These are phyloP conservation scores for Mesorhabditis spiculigera DNA, from an alignment of 2,888 invertebrate genomes.

Conservation along the genomic window DNA sequence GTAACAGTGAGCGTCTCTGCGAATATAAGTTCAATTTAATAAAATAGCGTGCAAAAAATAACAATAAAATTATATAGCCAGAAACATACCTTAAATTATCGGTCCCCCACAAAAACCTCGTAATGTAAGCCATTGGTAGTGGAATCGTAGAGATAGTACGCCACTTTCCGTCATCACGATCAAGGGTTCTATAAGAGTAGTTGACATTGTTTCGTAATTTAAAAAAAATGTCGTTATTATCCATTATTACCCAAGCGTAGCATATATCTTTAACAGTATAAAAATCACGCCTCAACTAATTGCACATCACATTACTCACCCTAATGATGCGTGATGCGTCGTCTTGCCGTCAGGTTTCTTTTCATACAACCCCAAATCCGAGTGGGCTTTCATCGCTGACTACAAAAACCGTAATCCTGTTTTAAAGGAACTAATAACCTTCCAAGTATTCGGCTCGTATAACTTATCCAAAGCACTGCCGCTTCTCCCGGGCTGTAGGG, in stretches of 20 bases:
- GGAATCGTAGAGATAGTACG: slow-evolving; percentile 66
- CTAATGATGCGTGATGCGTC: not conserved
- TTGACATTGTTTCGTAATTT: no score
- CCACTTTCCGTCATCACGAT: slow-evolving; percentile 38
- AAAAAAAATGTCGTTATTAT: no score
- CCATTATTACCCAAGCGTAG: no score
- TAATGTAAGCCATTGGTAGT: slow-evolving; percentile 92
- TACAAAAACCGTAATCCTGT: slow-evolving; percentile 3
- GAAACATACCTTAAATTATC: slow-evolving; percentile 83
- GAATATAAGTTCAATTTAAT: no score
- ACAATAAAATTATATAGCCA: no score
- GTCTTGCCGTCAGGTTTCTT: slow-evolving; percentile 24
- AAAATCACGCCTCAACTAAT: no score
- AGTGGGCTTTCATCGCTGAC: slow-evolving; percentile 35
- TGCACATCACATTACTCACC: not conserved
- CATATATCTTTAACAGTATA: no score
- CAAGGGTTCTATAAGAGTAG: slow-evolving; percentile 3
- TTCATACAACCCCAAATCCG: slow-evolving; percentile 30
- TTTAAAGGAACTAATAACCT: slow-evolving; percentile 15
- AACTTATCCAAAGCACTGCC: slow-evolving; percentile 32
- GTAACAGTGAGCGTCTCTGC: no score
- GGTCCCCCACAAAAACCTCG: slow-evolving; percentile 88
- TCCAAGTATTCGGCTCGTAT: slow-evolving; percentile 40
- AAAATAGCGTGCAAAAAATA: no score
- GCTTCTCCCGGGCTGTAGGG: slow-evolving; percentile 36